phyloP scores from a whole-genome alignment of 64 coral and sea anemone species.

The Hydrozoanthus tunicans region DNA sequence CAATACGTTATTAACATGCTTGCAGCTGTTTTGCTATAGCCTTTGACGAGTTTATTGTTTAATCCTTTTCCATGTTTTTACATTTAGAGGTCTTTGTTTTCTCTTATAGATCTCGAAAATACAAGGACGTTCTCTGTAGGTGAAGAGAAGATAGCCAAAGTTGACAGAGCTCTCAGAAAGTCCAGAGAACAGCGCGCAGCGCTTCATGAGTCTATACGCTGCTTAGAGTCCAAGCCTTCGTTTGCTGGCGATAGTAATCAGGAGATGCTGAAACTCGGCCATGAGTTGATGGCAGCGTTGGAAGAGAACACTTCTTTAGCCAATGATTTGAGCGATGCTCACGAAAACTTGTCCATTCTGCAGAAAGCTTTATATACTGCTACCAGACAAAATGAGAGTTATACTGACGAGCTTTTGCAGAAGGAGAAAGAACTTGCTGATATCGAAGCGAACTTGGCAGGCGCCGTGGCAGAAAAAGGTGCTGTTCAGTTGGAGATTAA shows the following conservation, averaged over 20 bases:
- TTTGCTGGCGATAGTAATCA: not conserved
- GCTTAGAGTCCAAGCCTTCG: conserved; percentile 13
- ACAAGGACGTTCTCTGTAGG: not conserved
- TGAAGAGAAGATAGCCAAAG: not conserved
- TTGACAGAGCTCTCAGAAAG: not conserved
- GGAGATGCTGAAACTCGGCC: not conserved
- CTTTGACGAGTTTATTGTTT: no score
- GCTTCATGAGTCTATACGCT: not conserved
- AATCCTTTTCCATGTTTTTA: not conserved
- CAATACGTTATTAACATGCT: no score
- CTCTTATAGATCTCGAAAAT: not conserved
- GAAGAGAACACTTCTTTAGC: conserved; percentile 18
- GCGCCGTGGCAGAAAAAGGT: not conserved
- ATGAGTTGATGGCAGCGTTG: not conserved
- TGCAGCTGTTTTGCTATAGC: no score
- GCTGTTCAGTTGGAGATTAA: conserved; percentile 16
- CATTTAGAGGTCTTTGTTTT: no score
- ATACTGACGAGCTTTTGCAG: conserved; percentile 8
- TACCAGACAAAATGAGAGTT: conserved; percentile 1
- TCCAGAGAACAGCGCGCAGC: not conserved
- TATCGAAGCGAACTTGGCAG: not conserved
- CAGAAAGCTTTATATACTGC: not conserved
- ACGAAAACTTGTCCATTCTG: not conserved
- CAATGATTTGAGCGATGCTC: conserved; percentile 12
- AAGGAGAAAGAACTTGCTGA: conserved; percentile 28